A percentile compares a stretch with the other conserved stretches of the same genome.
phyloP scores from a whole-genome alignment of 2,888 invertebrate species.

The Litoditis marina region DNA sequence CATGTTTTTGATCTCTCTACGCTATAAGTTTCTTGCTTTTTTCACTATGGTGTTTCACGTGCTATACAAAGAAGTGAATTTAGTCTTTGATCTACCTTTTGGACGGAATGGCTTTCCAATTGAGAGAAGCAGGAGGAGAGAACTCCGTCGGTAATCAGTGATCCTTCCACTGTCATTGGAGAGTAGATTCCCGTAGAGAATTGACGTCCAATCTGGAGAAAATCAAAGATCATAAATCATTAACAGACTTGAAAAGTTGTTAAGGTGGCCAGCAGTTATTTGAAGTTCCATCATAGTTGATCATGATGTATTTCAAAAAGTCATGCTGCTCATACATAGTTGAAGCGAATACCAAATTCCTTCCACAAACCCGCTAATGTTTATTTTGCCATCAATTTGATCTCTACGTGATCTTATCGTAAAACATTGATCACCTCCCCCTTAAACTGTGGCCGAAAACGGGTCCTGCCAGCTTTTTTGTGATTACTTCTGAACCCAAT shows the following conservation, averaged over 20 bases:
- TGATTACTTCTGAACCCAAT: too few relatives aligned
- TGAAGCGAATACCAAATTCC: too few relatives aligned
- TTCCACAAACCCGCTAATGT: too few relatives aligned
- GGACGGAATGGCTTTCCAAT: slow-evolving; percentile 55
- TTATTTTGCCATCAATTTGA: too few relatives aligned
- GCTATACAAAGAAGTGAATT: background rate
- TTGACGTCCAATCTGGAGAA: slow-evolving; percentile 47
- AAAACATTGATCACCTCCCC: too few relatives aligned
- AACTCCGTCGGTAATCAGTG: slow-evolving; percentile 53
- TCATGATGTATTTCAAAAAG: too few relatives aligned
- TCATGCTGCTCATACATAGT: too few relatives aligned
- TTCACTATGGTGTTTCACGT: background rate
- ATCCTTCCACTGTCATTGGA: slow-evolving; percentile 60
- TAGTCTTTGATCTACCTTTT: slow-evolving; percentile 41
- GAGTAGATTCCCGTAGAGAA: slow-evolving; percentile 57
- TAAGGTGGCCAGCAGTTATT: too few relatives aligned
- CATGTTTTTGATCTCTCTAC: background rate
- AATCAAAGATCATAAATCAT: background rate
- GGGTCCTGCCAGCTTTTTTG: too few relatives aligned
- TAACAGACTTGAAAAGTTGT: background rate
- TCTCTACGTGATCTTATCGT: too few relatives aligned
- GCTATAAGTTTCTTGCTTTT: background rate
- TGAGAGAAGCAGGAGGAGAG: slow-evolving; percentile 60
- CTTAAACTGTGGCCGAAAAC: too few relatives aligned
- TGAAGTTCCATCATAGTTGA: too few relatives aligned